Base-by-base conservation (phyloP, 2,888 invertebrate genomes). In the Oxyteleia sp. region DNA sequence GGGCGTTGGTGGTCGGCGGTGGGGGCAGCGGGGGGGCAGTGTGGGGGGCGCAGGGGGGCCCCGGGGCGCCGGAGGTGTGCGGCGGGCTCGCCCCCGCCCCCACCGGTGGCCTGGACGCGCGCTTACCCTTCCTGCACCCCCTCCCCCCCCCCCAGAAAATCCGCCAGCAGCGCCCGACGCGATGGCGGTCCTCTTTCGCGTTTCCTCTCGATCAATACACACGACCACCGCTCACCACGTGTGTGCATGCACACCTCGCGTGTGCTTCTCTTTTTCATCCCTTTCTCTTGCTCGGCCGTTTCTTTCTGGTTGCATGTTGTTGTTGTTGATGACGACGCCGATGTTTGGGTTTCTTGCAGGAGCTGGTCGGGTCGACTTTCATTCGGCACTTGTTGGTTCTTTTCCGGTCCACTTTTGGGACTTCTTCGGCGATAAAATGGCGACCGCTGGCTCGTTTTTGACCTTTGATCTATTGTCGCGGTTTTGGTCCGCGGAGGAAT, bases 141-240 rank as follows among this genome's bases (percentile, higher is more conserved):
- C 57, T 5, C 57, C n/a, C n/a, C 51, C 35, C 38, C n/a, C 5
- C 51, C 13, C 51, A 15, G 4, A 38, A 38, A 57, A 38, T 57
- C 57, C 57, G 57, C 57, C 38, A 57, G 57, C 57, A 57, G 57
- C 57, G 38, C 57, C 38, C 38, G 18, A 35, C 38, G 55, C 43
- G 55, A 55, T 55, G 55, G 55, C 55, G 47, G 43, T 78, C 47
- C 43, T 61, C 53, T 59, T 66, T 57, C 49, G 68, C 59, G 76
- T 51, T 76, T 29, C 41, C 71, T 20, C 59, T 18, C 81, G 81
- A 81, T 81, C 81, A 81, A 81, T 81, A 80, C 68, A 51, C 38
- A 63, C 72, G 74, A 81, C 80, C 59, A 63, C 59, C 49, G 66
- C 51, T 45, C 43, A 69, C 81, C 80, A 80, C 80, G 80, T 80